phyloP scores from a whole-genome alignment of 2,113 vertebrate species.

The Regulus satrapa region DNA sequence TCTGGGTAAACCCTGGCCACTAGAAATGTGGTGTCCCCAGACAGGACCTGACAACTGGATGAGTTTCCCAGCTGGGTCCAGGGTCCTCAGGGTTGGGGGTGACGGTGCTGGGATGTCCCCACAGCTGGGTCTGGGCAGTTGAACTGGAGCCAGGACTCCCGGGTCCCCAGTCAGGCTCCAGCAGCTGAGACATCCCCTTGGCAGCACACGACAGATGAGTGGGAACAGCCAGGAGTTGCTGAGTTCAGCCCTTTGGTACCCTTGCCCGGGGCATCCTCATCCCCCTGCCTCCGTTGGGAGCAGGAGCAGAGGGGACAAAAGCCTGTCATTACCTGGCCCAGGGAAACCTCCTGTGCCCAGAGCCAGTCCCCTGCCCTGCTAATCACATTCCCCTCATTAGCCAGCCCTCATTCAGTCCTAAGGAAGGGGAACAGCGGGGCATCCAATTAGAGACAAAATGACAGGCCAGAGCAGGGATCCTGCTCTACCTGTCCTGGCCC shows the following conservation, averaged over 20 bases:
- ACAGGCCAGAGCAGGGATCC: neutral
- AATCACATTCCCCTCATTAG: neutral
- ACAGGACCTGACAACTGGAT: neutral
- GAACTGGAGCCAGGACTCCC: neutral
- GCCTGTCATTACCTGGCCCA: conserved; percentile 4
- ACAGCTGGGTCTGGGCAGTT: neutral
- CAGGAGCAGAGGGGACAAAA: neutral
- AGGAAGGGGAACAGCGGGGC: conserved; percentile 13
- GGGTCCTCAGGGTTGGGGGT: neutral
- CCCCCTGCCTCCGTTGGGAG: neutral
- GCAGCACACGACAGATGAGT: neutral
- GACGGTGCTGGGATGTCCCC: neutral
- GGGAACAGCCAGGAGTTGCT: neutral
- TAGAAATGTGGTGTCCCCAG: neutral
- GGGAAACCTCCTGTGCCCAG: neutral
- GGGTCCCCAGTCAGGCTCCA: accelerated
- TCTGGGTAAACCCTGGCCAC: neutral
- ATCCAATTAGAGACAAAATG: conserved; percentile 13
- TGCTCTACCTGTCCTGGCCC: neutral
- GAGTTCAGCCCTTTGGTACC: neutral
- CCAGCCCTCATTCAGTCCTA: neutral
- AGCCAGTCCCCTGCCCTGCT: neutral
- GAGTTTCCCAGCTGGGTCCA: neutral
- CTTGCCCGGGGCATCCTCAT: neutral
- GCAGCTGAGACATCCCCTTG: neutral